These are phyloP conservation scores for Morone saxatilis DNA, from an alignment of 2,113 vertebrate genomes.

Conservation along the genomic window DNA sequence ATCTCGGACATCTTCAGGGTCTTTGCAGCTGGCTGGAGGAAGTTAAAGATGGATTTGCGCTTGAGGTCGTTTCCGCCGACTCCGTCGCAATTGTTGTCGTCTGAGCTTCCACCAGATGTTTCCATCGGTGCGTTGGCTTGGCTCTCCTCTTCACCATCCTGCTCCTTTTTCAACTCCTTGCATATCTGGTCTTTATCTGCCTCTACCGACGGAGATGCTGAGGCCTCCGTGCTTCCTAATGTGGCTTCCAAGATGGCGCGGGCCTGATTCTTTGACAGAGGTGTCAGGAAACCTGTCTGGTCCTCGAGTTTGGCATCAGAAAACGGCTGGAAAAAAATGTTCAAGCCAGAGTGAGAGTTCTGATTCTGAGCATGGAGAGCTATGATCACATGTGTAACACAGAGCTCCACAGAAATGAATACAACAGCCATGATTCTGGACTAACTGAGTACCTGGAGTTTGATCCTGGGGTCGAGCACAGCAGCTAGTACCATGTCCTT, in stretches of 20 bases:
- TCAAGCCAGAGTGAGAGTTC: background rate
- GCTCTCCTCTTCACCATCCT: constrained; percentile 6
- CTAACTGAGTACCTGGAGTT: constrained; percentile 74
- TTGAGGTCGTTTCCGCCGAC: constrained; percentile 62
- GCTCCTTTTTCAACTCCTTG: constrained; percentile 7
- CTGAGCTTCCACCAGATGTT: background rate
- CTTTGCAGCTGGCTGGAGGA: constrained; percentile 69
- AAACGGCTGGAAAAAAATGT: constrained; percentile 73
- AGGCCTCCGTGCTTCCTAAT: constrained; percentile 29
- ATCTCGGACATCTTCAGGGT: constrained; percentile 72
- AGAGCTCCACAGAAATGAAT: background rate
- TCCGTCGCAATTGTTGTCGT: background rate
- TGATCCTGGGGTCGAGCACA: constrained; percentile 82
- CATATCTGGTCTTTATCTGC: constrained; percentile 5
- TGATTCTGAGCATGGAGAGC: background rate
- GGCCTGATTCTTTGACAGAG: constrained; percentile 73
- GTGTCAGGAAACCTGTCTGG: constrained; percentile 47
- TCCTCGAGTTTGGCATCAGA: constrained; percentile 52
- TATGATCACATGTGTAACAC: background rate
- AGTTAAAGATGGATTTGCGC: constrained; percentile 72
- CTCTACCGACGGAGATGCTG: constrained; percentile 10
- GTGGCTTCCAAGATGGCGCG: constrained; percentile 61
- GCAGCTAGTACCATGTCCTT: constrained; percentile 80
- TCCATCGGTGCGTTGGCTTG: background rate
- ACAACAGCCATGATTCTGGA: background rate